Percentiles rank a stretch among this genome's conserved stretches.
These are phyloP conservation scores for Caenorhabditis afra DNA, from an alignment of 2,888 invertebrate species.

Conservation along the genomic window DNA sequence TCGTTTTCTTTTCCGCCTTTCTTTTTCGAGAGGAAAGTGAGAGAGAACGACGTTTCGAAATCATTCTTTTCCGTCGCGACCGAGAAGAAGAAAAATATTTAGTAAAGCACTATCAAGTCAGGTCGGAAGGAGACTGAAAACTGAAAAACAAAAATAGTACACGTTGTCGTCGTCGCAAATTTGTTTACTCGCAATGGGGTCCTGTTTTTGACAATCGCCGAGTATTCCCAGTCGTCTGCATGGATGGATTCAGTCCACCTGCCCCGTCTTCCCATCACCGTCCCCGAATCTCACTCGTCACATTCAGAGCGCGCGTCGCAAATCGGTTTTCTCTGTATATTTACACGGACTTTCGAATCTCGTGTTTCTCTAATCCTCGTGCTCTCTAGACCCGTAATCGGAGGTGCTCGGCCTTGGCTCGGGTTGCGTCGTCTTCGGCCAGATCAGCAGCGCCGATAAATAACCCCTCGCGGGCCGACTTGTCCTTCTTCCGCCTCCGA, in stretches of 20 bases:
- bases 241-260: slow-evolving; percentile 3
- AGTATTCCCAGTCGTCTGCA: slow-evolving; percentile 9
- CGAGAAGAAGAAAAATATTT: slow-evolving; percentile 16
- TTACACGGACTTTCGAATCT: too few species aligned
- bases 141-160: slow-evolving; percentile 47
- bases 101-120: slow-evolving; percentile 23
- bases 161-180: slow-evolving; percentile 19
- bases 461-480: slow-evolving; percentile 28
- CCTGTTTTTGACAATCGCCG: slow-evolving; percentile 24
- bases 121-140: background rate
- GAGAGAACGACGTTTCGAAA: background rate
- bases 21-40: background rate
- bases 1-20: background rate
- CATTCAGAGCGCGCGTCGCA: too few species aligned
- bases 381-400: too few species aligned
- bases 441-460: slow-evolving; percentile 36
- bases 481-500: slow-evolving; percentile 27
- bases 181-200: slow-evolving; percentile 32
- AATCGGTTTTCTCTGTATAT: too few species aligned
- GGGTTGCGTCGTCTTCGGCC: background rate
- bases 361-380: too few species aligned
- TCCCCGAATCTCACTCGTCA: too few species aligned
- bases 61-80: background rate
- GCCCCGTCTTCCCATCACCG: too few species aligned
- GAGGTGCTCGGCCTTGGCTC: slow-evolving; percentile 28